Base-by-base conservation (phyloP, 53 echinoderm and acorn worm species). In the Luidia sarsii region DNA sequence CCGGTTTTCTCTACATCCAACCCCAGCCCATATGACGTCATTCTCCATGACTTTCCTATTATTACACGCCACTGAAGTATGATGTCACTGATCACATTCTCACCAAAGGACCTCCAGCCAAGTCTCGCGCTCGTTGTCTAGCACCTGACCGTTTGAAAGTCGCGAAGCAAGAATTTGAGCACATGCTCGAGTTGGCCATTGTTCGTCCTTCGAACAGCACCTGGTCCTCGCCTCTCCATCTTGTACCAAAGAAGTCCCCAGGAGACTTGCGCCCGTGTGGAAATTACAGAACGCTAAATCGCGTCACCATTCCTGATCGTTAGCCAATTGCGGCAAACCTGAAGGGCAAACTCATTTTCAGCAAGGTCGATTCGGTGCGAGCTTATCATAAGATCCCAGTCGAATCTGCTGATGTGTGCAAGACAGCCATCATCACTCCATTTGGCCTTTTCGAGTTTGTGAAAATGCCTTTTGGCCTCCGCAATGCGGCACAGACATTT, bases 191-290 rank as follows among this genome's bases (percentile, higher is more conserved):
- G 8, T 11, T 85, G 7, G 85, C 65, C 0, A 85, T 85, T 15
- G 64, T 85, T 11, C 63, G 75, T 7, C 73, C 36, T 3, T 72
- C 85, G 7, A 16, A 35, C 16, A 85, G 85, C 35, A 72, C 48
- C 37, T 85, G 85, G 72, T 67, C 72, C 3, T 71, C 71, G 7
- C 79, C 86, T 0, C 67, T 85, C 13, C 86, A 77, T 18, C 68
- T 86, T 79, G 86, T 80, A 16, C 69, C 80, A 0, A 79, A 86
- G 48, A 66, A 67, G 38, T 53, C 79, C 3, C 39, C 45, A 3
- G 79, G 86, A 32, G 79, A 86, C 35, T 79, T 67, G 86, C 20
- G 86, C 25, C 85, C 77, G 1, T 85, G 75, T 85, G 85, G 77
- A 20, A 67, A 85, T 56, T 80, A 80, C 38, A 68, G 86, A 10